Conservation (phyloP, 1,140 invertebrate genomes). For the Scaptomyza hsui region DNA sequence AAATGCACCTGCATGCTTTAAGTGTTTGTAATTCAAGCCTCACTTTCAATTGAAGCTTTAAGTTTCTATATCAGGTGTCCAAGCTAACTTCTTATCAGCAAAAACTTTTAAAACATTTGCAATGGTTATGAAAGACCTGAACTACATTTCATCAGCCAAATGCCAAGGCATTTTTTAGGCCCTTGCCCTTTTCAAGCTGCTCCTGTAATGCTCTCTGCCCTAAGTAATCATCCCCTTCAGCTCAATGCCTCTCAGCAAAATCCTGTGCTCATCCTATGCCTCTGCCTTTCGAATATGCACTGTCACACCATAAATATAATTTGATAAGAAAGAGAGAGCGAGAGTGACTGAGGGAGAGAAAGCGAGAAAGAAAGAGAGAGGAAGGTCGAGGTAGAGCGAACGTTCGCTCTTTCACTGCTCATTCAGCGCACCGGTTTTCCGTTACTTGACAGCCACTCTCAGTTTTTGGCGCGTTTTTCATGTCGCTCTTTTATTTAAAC, state of each 20-base stretch:
- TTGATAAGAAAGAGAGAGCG: background rate
- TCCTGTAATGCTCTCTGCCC: slow-evolving; percentile 2
- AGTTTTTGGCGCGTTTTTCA: slow-evolving; percentile 18
- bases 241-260: too few relatives aligned
- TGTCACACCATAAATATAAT: too few relatives aligned
- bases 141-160: slow-evolving; percentile 60
- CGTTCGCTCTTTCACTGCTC: background rate
- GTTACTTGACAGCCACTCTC: background rate
- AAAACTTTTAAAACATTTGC: slow-evolving; percentile 31
- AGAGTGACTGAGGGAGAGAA: background rate
- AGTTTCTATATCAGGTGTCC: slow-evolving; percentile 21
- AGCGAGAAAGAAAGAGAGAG: background rate
- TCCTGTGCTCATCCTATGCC: too few relatives aligned
- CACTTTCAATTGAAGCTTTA: slow-evolving; percentile 51
- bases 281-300: too few relatives aligned
- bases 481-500: slow-evolving; percentile 40
- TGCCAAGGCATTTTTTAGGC: slow-evolving; percentile 15
- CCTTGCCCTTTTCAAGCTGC: slow-evolving; percentile 29
- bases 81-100: background rate
- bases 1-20: too few relatives aligned
- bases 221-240: background rate
- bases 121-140: slow-evolving; percentile 48
- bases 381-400: background rate
- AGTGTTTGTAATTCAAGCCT: too few relatives aligned
- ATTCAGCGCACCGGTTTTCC: slow-evolving; percentile 16